Base-by-base conservation (phyloP, 2,113 vertebrate species). In the Eudyptes chrysolophus region DNA sequence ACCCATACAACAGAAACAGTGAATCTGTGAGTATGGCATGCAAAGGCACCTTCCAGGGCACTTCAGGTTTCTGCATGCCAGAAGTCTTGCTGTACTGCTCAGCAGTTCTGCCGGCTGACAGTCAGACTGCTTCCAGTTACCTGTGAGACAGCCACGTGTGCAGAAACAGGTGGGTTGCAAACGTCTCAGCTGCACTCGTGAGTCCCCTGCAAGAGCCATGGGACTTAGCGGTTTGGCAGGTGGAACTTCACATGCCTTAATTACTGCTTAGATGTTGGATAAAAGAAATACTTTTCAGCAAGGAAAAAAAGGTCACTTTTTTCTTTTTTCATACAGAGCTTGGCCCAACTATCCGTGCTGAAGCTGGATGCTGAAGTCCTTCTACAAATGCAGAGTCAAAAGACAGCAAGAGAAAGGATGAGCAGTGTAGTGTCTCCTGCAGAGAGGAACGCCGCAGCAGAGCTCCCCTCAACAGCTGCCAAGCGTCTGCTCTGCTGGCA, bases 231-330 rank as follows among this genome's bases (percentile, higher is more conserved):
- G 29, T 60, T 38, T 44, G 25, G 24, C 55, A 68, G 54, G 24
- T 44, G 32, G n/a, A 68, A 13, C 13, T 40, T 87, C 40, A 55
- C 5, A 4, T 44, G 22, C 32, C 42, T 60, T 55, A 29, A 65
- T 72, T 55, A 77, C 60, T 77, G 13, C 24, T 57, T 60, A 61
- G 30, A 34, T 32, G 19, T 69, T 77, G 38, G 22, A 84, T 42
- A n/a, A 72, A 26, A 61, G 13, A 49, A 72, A n/a, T 48, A 30
- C 17, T 70, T 69, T 30, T 49, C n/a, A 86, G 55, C 13, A 54
- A 84, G 48, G 20, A 21, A 74, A 76, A 18, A 75, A 27, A 27
- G 0, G 0, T 2, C 3, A 3, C 15, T 72, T 66, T 26, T 18
- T 6, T 42, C 19, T 1, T 11, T 49, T 65, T 77, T 51, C 29